phyloP scores from a whole-genome alignment of 1,140 invertebrate species.

The Zaprionus ornatus region DNA sequence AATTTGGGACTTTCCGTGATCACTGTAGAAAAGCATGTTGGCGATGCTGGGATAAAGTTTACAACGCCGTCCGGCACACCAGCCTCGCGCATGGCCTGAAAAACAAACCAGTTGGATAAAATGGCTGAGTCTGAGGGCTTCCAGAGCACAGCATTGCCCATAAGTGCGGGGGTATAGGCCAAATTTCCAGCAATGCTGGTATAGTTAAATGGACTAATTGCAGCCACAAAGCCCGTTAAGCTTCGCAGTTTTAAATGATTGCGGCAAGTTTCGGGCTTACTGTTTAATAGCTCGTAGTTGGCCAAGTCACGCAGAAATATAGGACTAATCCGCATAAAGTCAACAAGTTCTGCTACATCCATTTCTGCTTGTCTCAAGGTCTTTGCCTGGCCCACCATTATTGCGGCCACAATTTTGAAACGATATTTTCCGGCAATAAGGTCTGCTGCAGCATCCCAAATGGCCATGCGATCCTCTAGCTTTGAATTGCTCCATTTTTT shows the following conservation, averaged over 20 bases:
- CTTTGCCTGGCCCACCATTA: constrained; percentile 98
- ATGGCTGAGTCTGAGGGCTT: constrained; percentile 99
- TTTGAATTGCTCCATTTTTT: constrained; percentile 93
- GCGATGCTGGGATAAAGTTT: constrained; percentile 97
- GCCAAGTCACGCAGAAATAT: constrained; percentile 89
- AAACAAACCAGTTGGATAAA: constrained; percentile 97
- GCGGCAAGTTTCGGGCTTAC: constrained; percentile 85
- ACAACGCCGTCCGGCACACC: constrained; percentile 97
- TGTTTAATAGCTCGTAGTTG: constrained; percentile 94
- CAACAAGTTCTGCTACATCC: constrained; percentile 97
- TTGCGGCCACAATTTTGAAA: constrained; percentile 94
- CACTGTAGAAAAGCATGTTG: constrained; percentile 95
- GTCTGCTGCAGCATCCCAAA: constrained; percentile 94
- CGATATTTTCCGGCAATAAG: constrained; percentile 94
- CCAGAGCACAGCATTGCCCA: constrained; percentile 99
- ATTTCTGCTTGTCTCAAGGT: constrained; percentile 98
- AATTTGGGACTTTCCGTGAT: constrained; percentile 93
- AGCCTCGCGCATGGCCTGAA: constrained; percentile 95
- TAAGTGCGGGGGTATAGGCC: constrained; percentile 96
- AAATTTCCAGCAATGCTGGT: constrained; percentile 99
- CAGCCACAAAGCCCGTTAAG: constrained; percentile 98
- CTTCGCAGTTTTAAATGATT: constrained; percentile 95
- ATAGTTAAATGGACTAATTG: constrained; percentile 99
- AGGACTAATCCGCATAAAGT: constrained; percentile 97
- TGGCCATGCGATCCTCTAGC: constrained; percentile 90